A percentile compares a stretch with the other conserved stretches of the same genome.
Evolutionary conservation across 1,140 invertebrate genomes (phyloP).

Genomic region (Conus betulinus): DNA sequence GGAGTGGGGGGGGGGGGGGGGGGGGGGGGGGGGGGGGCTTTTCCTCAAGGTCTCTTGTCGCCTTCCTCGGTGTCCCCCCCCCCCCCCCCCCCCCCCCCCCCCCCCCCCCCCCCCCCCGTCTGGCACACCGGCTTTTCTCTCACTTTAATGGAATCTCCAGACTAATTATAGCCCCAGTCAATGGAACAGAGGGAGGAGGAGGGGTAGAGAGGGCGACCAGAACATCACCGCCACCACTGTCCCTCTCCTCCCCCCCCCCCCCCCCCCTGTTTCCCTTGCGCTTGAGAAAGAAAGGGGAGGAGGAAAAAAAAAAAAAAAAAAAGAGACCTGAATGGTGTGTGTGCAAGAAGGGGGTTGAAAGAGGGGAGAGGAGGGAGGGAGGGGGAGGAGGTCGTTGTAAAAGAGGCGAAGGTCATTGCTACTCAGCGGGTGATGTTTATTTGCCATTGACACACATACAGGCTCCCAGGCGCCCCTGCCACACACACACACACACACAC

Average conservation of each 20-base stretch:
- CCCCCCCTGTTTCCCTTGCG: not conserved
- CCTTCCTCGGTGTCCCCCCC: too few species aligned
- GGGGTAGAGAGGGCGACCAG: not conserved
- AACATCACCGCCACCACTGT: not conserved
- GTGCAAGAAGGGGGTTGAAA: not conserved
- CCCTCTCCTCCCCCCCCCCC: not conserved
- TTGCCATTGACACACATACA: slow-evolving; percentile 26
- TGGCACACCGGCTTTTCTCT: slow-evolving; percentile 11
- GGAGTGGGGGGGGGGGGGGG: too few species aligned
- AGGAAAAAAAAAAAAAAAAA: too few species aligned
- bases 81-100: not conserved
- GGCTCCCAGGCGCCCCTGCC: too few species aligned
- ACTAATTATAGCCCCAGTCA: slow-evolving; percentile 34
- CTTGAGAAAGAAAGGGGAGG: slow-evolving; percentile 4
- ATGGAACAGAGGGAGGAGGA: slow-evolving; percentile 8
- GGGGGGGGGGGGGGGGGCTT: not conserved
- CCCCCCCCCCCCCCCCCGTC: not conserved
- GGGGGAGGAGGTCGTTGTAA: slow-evolving; percentile 13
- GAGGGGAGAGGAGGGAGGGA: not conserved
- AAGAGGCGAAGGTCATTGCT: slow-evolving; percentile 13
- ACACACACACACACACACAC: not conserved
- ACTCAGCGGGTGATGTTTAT: slow-evolving; percentile 8
- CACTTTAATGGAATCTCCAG: slow-evolving; percentile 35
- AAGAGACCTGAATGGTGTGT: not conserved
- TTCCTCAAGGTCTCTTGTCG: not conserved